Evolutionary conservation across 2,888 invertebrate genomes (phyloP), one percentile per base, ranked within the genome.

Genomic region (Hololepta plana): DNA sequence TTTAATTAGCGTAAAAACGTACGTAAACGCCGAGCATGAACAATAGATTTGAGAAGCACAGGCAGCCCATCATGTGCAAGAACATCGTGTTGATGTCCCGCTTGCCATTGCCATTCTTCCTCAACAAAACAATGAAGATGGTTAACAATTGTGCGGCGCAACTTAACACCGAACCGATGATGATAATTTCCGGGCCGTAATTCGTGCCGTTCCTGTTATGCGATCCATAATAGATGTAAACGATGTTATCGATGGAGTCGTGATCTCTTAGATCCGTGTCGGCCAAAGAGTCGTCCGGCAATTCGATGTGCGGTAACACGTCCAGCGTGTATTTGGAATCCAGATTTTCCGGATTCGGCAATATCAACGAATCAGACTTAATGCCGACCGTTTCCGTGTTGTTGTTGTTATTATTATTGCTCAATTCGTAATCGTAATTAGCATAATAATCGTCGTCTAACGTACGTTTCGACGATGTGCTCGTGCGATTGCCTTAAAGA

Each of bases 241-340:
- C 72, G 23, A 75, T 66, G 41, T 72, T 73, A 41, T 75, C 74
- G 26, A 76, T 76, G 20, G 71, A 65, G 38, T 73, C 72, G 39
- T 72, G 72, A 35, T 72, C 72, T 36, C 66, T 64, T 3, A 74
- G 51, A 44, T 73, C 72, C 0, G 63, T 62, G 39, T 72, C 71
- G 1, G 70, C 68, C 19, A 72, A 44, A 1, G 69, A 67, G 40
- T 69, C 67, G 32, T 69, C 70, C 0, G 70, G 69, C 3, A 71
- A 38, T 21, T 66, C 65, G 3, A 63, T 45, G 24, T 67, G 62
- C 2, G 55, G 47, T 4, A 54, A 36, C 6, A 63, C 58, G 38
- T 50, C 64, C 45, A 45, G 46, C 42, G 38, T 59, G 51, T 48
- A 46, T 39, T 46, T 47, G 1, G 47, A 37, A 28, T 49, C 46